Conservation (phyloP, 2,888 invertebrate species). For the Caenorhabditis drosophilae region DNA sequence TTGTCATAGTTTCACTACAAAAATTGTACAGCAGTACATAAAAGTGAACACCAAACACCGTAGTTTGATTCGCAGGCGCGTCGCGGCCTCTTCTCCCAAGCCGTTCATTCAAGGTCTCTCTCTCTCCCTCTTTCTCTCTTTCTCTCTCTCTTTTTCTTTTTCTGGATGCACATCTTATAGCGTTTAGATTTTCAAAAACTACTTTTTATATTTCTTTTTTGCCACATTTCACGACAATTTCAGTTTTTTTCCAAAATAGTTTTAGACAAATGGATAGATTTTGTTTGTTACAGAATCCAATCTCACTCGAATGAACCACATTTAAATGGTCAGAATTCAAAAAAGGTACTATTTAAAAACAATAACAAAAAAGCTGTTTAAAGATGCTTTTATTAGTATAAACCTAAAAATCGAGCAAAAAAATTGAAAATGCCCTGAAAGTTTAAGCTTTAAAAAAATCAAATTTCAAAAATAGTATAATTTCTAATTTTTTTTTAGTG, state of each 20-base stretch:
- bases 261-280: no score
- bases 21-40: no score
- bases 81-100: conserved; percentile 17
- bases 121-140: background rate
- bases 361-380: no score
- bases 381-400: no score
- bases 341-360: conserved; percentile 35
- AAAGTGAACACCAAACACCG: no score
- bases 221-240: no score
- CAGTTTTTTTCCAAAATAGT: no score
- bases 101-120: conserved; percentile 4
- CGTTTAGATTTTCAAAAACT: conserved; percentile 1
- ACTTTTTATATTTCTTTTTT: no score
- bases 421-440: no score
- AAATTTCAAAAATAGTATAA: background rate
- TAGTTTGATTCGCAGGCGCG: conserved; percentile 43
- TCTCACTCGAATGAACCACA: conserved; percentile 21
- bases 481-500: conserved; percentile 15
- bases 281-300: background rate
- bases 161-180: background rate
- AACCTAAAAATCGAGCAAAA: no score
- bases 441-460: no score
- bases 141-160: conserved; percentile 5
- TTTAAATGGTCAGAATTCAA: conserved; percentile 22
- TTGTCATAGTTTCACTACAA: no score